These are phyloP conservation scores for Rhagoletis pomonella DNA, from an alignment of 1,140 invertebrate species.

Conservation along the genomic window DNA sequence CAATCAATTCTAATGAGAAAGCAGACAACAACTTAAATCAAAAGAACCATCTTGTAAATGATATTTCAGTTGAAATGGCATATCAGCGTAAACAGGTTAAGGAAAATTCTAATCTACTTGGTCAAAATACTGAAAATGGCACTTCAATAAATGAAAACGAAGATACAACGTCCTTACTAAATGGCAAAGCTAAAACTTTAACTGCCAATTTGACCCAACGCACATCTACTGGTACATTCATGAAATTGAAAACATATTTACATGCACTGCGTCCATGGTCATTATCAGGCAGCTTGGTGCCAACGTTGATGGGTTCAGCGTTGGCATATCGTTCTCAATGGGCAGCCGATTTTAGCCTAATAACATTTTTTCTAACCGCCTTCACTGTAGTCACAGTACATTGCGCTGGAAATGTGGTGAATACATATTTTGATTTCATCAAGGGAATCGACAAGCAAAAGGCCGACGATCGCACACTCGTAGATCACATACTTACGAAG, in stretches of 20 bases:
- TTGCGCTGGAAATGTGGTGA: constrained; percentile 96
- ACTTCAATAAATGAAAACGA: not conserved
- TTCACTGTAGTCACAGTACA: constrained; percentile 93
- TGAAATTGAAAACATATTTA: constrained; percentile 91
- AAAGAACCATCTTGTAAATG: not conserved
- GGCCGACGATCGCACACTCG: constrained; percentile 93
- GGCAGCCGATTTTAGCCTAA: constrained; percentile 83
- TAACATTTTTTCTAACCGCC: constrained; percentile 86
- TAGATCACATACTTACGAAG: constrained; percentile 87
- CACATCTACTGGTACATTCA: constrained; percentile 77
- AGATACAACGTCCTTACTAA: not conserved
- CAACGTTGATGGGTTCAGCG: constrained; percentile 86
- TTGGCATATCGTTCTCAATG: constrained; percentile 87
- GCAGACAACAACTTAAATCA: not conserved
- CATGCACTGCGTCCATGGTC: constrained; percentile 94
- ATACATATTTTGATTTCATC: constrained; percentile 96
- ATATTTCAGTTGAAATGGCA: not conserved
- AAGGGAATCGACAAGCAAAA: constrained; percentile 94
- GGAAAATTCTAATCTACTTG: not conserved
- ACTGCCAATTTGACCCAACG: not conserved
- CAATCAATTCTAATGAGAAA: not conserved
- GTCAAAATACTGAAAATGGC: not conserved
- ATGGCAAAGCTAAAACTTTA: not conserved
- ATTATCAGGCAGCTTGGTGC: constrained; percentile 91
- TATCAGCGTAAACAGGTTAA: not conserved